Evolutionary conservation across 2,888 invertebrate genomes (phyloP), one percentile per base, ranked within the genome.

Genomic region (Stenotaenia linearis): DNA sequence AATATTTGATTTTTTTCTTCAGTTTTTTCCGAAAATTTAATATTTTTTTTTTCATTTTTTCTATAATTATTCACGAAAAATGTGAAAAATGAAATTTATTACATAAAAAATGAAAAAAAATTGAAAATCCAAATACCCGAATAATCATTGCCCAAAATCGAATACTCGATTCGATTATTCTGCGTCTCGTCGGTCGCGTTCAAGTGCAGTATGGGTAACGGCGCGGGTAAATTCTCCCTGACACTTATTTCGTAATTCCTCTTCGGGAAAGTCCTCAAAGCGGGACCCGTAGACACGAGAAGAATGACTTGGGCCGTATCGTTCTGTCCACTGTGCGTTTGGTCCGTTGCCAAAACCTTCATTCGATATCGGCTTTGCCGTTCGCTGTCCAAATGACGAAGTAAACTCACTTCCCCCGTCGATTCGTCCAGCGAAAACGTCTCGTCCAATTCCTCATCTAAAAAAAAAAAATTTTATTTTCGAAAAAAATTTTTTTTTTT

Each of bases 181-280:
- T 82, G 82, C 12, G 84, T 82, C 79, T 90, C 88, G 15, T 92
- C 91, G 0, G 92, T 91, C 0, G 94, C 89, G 84, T 94, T 95
- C 1, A 96, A 85, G 78, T 92, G 92, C 10, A 95, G 88, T 4
- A 96, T 86, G 84, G 91, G 90, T 5, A 92, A 86, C 0, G 95
- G 95, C 0, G 92, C 90, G 15, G 90, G 89, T 28, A 91, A 91
- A 84, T 95, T 95, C 86, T 95, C 95, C 83, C 91, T 91, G 0
- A 96, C 90, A 86, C 93, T 92, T 18, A 95, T 89, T 85, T 94
- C 94, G 84, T 93, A 95, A 84, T 94, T 93, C 7, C 83, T 81
- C 75, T 82, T 80, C 0, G 84, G 83, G 80, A 85, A 85, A 61
- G 83, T 78, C 23, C 84, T 79, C 0, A 84, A 83, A 1, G 84